A percentile compares a stretch with the other conserved stretches of the same genome.
These are phyloP conservation scores for Ptychodera flava DNA, from an alignment of 35 echinoderm and acorn worm genomes.

Conservation along the genomic window DNA sequence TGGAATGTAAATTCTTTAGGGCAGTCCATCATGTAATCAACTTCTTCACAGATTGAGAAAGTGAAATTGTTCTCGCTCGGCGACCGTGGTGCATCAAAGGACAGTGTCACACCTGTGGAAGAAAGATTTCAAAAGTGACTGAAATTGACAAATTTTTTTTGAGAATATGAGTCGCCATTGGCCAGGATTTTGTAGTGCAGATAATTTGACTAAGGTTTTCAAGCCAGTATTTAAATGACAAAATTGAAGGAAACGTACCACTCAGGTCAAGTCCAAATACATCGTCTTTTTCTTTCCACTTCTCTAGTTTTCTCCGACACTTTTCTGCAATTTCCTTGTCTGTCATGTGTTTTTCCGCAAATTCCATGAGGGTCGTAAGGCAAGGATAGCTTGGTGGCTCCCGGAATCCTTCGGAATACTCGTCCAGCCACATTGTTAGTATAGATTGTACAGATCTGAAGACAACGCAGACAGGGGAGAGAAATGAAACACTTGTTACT, in stretches of 20 bases:
- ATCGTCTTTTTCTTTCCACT: constrained; percentile 36
- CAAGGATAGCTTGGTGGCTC: constrained; percentile 77
- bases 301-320: constrained; percentile 13
- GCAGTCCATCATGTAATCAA: constrained; percentile 46
- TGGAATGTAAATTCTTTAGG: neutral
- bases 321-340: constrained; percentile 62
- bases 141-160: no score
- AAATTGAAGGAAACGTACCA: no score
- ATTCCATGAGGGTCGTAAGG: constrained; percentile 53
- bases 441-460: constrained; percentile 76
- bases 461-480: no score
- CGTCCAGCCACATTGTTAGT: constrained; percentile 87
- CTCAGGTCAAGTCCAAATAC: neutral
- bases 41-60: constrained; percentile 70
- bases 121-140: no score
- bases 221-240: no score
- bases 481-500: no score
- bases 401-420: constrained; percentile 69
- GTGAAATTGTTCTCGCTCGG: neutral
- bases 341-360: constrained; percentile 50
- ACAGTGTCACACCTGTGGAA: neutral
- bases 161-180: no score
- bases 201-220: no score
- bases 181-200: no score
- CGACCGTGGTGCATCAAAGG: neutral